Conservation (phyloP, 2,888 invertebrate genomes). For the Peribatodes rhomboidaria region DNA sequence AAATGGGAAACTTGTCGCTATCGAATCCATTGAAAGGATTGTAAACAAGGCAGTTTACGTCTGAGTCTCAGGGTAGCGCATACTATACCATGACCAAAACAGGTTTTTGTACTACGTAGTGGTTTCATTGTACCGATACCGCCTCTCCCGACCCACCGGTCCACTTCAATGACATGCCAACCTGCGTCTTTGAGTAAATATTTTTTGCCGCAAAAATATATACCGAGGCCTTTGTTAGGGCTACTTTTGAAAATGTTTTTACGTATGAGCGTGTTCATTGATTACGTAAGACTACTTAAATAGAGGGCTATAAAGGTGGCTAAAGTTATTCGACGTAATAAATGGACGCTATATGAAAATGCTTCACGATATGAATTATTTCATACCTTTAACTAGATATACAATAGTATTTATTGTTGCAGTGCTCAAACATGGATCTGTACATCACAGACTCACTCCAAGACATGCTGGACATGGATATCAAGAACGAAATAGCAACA, state of each 20-base stretch:
- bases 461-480: slow-evolving; percentile 96
- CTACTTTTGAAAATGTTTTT: background rate
- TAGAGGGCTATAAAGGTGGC: background rate
- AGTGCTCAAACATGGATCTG: slow-evolving; percentile 87
- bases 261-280: too few relatives aligned
- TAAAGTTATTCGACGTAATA: too few relatives aligned
- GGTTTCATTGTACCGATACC: slow-evolving; percentile 70
- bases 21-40: slow-evolving; percentile 42
- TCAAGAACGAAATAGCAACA: slow-evolving; percentile 94
- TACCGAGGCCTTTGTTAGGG: background rate
- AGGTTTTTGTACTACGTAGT: slow-evolving; percentile 81
- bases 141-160: slow-evolving; percentile 60
- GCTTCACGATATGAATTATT: too few relatives aligned
- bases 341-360: background rate
- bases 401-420: slow-evolving; percentile 16
- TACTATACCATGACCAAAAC: slow-evolving; percentile 75
- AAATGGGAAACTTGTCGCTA: slow-evolving; percentile 7
- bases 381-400: too few relatives aligned
- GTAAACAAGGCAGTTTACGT: slow-evolving; percentile 55
- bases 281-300: background rate
- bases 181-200: slow-evolving; percentile 44
- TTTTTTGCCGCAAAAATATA: slow-evolving; percentile 70
- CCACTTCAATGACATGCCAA: slow-evolving; percentile 51
- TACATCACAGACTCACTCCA: slow-evolving; percentile 92
- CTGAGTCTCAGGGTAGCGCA: slow-evolving; percentile 67